Conservation (phyloP, 1,140 invertebrate species). For the Atta colombica region DNA sequence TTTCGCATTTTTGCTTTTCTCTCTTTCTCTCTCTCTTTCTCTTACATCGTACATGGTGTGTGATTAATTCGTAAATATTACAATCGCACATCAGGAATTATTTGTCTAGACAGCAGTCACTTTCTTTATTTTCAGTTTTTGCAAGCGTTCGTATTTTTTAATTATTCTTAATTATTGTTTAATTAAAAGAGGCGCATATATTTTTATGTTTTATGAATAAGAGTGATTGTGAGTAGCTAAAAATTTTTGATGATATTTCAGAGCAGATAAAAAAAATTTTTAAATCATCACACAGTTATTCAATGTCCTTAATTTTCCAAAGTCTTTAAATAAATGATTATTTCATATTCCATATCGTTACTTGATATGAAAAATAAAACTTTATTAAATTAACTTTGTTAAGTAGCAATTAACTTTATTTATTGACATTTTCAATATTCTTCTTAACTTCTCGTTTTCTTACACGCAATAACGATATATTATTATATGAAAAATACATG, state of each 20-base stretch:
- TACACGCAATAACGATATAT: neutral
- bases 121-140: neutral
- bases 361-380: neutral
- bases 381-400: neutral
- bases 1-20: neutral
- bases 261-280: neutral
- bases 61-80: conserved; percentile 14
- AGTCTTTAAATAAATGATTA: neutral
- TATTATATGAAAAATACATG: neutral
- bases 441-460: neutral
- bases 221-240: conserved; percentile 12
- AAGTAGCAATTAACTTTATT: too few relatives aligned
- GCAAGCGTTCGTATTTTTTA: neutral
- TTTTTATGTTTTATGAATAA: conserved; percentile 7
- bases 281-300: neutral
- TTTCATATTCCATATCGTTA: neutral
- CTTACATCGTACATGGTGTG: neutral
- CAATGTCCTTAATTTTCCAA: neutral
- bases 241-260: neutral
- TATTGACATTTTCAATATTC: neutral
- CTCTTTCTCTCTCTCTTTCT: neutral
- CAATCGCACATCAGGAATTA: neutral
- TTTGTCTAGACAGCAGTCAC: neutral
- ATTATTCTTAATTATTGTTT: neutral
- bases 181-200: neutral